A percentile compares a stretch with the other conserved stretches of the same genome.
These are phyloP conservation scores for Drosophila pseudoananassae DNA, from an alignment of 1,140 invertebrate species.

Conservation along the genomic window DNA sequence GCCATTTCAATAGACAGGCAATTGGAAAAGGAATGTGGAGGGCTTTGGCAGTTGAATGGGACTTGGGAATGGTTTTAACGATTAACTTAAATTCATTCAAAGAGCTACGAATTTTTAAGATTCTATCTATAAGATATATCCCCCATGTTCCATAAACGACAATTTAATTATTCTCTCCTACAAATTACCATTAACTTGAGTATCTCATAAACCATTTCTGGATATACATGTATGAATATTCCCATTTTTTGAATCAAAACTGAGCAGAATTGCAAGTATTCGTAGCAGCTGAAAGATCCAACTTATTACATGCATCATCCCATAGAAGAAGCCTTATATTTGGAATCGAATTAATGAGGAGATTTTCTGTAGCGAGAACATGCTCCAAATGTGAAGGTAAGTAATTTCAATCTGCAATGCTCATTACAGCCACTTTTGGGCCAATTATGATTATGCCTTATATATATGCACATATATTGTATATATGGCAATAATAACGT, in stretches of 20 bases:
- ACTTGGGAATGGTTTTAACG: slow-evolving; percentile 19
- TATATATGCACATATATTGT: neutral
- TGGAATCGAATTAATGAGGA: slow-evolving; percentile 39
- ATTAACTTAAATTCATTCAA: slow-evolving; percentile 13
- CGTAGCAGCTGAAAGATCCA: slow-evolving; percentile 1
- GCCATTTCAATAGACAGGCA: slow-evolving; percentile 55
- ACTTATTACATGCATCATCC: slow-evolving; percentile 3
- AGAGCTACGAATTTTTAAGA: neutral
- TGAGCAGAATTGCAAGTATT: neutral
- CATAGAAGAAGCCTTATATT: slow-evolving; percentile 15
- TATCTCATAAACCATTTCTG: slow-evolving; percentile 22
- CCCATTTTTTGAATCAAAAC: neutral
- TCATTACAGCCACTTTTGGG: slow-evolving; percentile 49
- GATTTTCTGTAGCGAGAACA: slow-evolving; percentile 17
- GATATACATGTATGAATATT: neutral
- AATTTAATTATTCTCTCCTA: slow-evolving; percentile 13
- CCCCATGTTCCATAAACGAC: neutral
- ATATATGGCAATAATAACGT: slow-evolving; percentile 20
- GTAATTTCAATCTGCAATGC: slow-evolving; percentile 27
- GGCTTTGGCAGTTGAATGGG: slow-evolving; percentile 22
- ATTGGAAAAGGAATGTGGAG: slow-evolving; percentile 1
- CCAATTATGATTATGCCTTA: slow-evolving; percentile 47
- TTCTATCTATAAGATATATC: neutral
- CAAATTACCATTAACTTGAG: slow-evolving; percentile 24
- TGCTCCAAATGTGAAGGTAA: slow-evolving; percentile 27